phyloP scores from a whole-genome alignment of 92 coral and sea anemone species.

The Meandrina meandrites region DNA sequence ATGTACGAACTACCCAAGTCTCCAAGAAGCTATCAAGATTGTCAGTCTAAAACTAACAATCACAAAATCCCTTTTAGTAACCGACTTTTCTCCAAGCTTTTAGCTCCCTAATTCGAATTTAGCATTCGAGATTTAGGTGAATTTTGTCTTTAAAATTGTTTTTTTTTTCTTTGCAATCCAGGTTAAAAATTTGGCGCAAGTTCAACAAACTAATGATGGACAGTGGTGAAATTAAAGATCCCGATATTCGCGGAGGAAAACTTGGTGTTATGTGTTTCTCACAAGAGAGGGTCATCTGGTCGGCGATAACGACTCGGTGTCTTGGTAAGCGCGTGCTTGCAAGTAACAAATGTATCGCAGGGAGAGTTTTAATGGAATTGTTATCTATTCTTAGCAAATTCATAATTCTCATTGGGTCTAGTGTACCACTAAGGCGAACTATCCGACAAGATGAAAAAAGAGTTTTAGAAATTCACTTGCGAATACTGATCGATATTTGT shows the following conservation, averaged over 20 bases:
- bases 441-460: neutral
- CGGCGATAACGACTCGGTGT: conserved; percentile 80
- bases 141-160: neutral
- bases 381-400: no score
- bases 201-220: conserved; percentile 59
- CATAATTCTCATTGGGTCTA: no score
- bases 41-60: no score
- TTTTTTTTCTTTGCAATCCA: neutral
- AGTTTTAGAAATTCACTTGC: neutral
- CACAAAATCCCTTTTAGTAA: neutral
- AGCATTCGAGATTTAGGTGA: neutral
- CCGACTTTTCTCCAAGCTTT: neutral
- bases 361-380: neutral
- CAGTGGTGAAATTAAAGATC: conserved; percentile 73
- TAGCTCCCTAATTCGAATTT: neutral
- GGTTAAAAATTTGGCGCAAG: conserved; percentile 64
- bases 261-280: conserved; percentile 85
- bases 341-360: neutral
- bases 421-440: no score
- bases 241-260: conserved; percentile 75
- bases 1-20: no score
- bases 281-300: conserved; percentile 79
- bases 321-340: conserved; percentile 54
- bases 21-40: no score
- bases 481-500: neutral